Conservation (phyloP, 2,888 invertebrate genomes). For the Scaeva pyrastri region DNA sequence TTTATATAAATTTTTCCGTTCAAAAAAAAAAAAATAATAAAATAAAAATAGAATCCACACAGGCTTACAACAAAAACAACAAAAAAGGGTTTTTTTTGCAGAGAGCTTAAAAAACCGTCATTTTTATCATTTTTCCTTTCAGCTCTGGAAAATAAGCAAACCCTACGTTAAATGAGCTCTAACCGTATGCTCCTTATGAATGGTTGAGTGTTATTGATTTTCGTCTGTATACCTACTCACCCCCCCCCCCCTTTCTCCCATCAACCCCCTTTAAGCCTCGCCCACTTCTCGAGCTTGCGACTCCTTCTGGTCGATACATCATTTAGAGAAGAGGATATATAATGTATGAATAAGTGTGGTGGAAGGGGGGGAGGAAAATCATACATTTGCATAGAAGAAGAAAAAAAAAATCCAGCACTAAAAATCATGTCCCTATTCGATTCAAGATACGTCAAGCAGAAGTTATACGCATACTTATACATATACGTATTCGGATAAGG, state of each 20-base stretch:
- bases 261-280: not conserved
- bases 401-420: constrained; percentile 26
- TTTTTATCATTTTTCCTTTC: constrained; percentile 28
- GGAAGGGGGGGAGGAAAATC: not conserved
- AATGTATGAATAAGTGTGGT: not conserved
- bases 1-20: constrained; percentile 36
- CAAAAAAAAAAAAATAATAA: no score
- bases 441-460: not conserved
- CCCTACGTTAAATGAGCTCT: constrained; percentile 41
- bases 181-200: constrained; percentile 60
- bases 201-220: constrained; percentile 71
- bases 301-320: constrained; percentile 55
- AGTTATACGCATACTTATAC: not conserved
- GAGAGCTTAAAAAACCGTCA: constrained; percentile 44
- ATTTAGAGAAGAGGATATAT: constrained; percentile 25
- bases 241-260: not conserved
- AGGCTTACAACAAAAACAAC: not conserved
- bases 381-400: not conserved
- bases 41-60: not conserved
- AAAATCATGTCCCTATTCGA: constrained; percentile 14
- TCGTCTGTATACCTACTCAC: not conserved
- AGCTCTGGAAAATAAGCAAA: constrained; percentile 26
- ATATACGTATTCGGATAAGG: not conserved
- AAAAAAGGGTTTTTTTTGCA: constrained; percentile 37
- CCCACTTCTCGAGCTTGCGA: not conserved